Base-by-base conservation (phyloP, 1,140 invertebrate genomes). In the Drosophila melanica region DNA sequence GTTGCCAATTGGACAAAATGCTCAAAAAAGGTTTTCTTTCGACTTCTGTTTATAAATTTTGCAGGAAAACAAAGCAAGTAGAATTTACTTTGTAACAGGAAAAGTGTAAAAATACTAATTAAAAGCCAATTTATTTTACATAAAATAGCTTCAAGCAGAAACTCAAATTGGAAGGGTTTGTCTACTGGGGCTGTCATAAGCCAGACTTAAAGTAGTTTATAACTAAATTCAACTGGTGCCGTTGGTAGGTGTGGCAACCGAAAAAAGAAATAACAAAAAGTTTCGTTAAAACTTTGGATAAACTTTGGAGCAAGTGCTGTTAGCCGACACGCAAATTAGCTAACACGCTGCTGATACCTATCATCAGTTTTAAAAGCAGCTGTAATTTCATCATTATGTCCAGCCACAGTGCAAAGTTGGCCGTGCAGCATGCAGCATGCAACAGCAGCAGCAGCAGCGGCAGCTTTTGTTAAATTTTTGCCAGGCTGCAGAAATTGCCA, bases 321-420 rank as follows among this genome's bases (percentile, higher is more conserved):
- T 45, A 39, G 37, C 35, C 48, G 37, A 62, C 64, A 60, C 48
- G 65, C 55, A 62, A 69, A 74, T 74, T 69, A 68, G 55, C 58
- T 39, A 57, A 60, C 64, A 66, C 39, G 33, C 48, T 55, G 33
- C 48, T 55, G 50, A 55, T 74, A 63, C 16, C 57, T 16, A 55
- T 55, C 64, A 55, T 60, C 50, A 68, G 64, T 42, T 54, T 35
- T 48, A 54, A 73, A 27, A 55, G 64, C 55, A 41, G 64, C 54
- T 68, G 70, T 68, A 68, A 73, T 74, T 74, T 63, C 71, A 74
- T 74, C 71, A 74, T 74, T 69, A 74, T 57, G 42, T 37, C 41
- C 65, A 51, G 23, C 37, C 48, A 33, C 33, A 23, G 1, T 47
- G 59, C 23, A 68, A 68, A 68, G 20, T 60, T 54, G 35, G 27